Base-by-base conservation (phyloP, 2,888 invertebrate genomes). In the Eupithecia insigniata region DNA sequence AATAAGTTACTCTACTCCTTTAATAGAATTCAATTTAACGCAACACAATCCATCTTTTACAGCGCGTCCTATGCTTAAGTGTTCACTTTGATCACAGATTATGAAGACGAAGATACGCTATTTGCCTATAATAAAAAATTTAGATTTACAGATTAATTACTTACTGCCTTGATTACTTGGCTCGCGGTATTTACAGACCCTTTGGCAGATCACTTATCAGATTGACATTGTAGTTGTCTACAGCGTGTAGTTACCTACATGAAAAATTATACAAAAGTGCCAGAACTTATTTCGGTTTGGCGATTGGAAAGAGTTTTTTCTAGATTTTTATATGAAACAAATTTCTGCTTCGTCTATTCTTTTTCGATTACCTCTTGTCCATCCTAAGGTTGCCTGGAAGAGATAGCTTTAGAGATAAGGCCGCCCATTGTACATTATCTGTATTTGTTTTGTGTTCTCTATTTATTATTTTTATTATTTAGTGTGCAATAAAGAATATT, bases 31-130 rank as follows among this genome's bases (percentile, higher is more conserved):
- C 73, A 79, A 77, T 79, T 79, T 74, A 77, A 70, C 66, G 74
- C 73, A 79, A 77, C 75, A 77, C 74, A 72, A 76, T 79, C 79
- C 76, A 77, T 79, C 77, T 77, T 77, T 74, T 76, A 76, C 70
- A 70, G 68, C 65, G 67, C 67, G 67, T 70, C 74, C 72, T 76
- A 66, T 72, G 32, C 69, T 74, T 71, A 76, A 75, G 73, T 77
- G 72, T 75, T 75, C 75, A 73, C 72, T 75, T 74, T 67, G 69
- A 71, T 66, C 70, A 61, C 2, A 68, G 68, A 70, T n/a, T 34
- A 64, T n/a, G 64, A 36, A 69, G 22, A 34, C 34, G 22, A 16
- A 46, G 64, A 64, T 64, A 34, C 14, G 64, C 22, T 39, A 64
- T 64, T 36, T 22, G 16, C 6, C 39, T 6, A 32, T 5, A 18